Evolutionary conservation across 2,888 invertebrate genomes (phyloP).

Genomic region (Flexamia atlantica): DNA sequence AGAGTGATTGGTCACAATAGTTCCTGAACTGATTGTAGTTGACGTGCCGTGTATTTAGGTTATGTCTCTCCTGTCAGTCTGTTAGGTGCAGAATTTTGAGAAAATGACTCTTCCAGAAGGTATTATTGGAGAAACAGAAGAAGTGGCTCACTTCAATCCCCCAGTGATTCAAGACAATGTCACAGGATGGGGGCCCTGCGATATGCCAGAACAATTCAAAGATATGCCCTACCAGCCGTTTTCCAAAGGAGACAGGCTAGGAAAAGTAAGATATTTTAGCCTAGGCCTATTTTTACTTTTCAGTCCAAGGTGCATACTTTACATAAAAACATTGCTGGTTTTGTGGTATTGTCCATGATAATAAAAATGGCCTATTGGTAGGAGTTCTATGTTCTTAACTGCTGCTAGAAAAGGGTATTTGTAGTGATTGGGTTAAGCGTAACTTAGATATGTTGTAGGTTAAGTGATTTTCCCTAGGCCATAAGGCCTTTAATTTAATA

Average conservation of each 20-base stretch:
- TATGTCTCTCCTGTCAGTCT: neutral
- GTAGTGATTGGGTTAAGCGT: too few species aligned
- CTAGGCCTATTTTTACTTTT: too few species aligned
- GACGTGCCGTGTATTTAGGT: too few species aligned
- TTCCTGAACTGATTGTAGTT: neutral
- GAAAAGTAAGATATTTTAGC: constrained; percentile 94
- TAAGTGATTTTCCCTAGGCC: too few species aligned
- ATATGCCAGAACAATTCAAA: constrained; percentile 94
- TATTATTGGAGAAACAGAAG: constrained; percentile 52
- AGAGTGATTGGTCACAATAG: neutral
- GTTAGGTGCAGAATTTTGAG: neutral
- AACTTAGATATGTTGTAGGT: too few species aligned
- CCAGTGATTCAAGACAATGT: constrained; percentile 91
- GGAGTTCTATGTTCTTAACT: too few species aligned
- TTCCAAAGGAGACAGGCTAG: constrained; percentile 98
- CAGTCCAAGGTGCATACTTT: too few species aligned
- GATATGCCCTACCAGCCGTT: constrained; percentile 99
- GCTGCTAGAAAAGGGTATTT: too few species aligned
- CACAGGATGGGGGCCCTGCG: constrained; percentile 98
- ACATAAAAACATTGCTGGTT: too few species aligned
- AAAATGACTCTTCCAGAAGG: constrained; percentile 58
- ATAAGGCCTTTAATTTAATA: too few species aligned
- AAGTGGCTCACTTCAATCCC: constrained; percentile 77
- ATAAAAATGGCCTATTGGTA: too few species aligned
- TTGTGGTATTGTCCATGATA: too few species aligned